Evolutionary conservation across 2,888 invertebrate genomes (phyloP).

Genomic region (Glyphotaelius pellucidus): DNA sequence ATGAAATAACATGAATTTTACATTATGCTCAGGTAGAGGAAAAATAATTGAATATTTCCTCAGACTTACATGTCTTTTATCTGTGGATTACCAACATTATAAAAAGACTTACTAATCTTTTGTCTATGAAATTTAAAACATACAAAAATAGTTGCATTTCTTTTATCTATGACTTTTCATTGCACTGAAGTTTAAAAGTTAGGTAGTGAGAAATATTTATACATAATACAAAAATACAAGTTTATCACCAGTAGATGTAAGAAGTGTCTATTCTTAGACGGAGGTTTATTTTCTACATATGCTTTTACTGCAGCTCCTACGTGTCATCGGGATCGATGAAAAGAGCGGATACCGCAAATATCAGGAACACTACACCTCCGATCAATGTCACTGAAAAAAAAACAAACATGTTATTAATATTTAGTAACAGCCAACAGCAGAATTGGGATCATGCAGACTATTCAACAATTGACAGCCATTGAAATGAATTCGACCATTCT

Average conservation of each 20-base stretch:
- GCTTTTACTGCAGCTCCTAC: conserved; percentile 31
- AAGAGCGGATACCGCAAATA: conserved; percentile 95
- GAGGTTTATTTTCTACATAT: not conserved
- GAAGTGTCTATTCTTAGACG: not conserved
- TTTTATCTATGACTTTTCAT: not conserved
- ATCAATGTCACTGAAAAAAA: conserved; percentile 92
- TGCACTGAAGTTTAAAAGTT: not conserved
- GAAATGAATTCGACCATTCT: too few species aligned
- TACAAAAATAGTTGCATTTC: not conserved
- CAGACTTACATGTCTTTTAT: not conserved
- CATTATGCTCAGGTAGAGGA: not conserved
- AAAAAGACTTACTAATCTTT: not conserved
- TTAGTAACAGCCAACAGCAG: not conserved
- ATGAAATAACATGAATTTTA: not conserved
- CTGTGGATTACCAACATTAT: not conserved
- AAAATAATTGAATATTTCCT: too few species aligned
- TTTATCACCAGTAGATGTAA: conserved; percentile 2
- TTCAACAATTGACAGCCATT: too few species aligned
- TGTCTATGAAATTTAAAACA: not conserved
- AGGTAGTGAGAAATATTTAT: not conserved
- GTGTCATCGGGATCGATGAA: conserved; percentile 86
- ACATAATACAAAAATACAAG: not conserved
- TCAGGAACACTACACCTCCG: conserved; percentile 95
- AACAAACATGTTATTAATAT: conserved; percentile 67
- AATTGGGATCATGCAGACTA: not conserved